Evolutionary conservation across 2,797 vertebrate genomes (phyloP).

Genomic region (Myotis daubentonii): DNA sequence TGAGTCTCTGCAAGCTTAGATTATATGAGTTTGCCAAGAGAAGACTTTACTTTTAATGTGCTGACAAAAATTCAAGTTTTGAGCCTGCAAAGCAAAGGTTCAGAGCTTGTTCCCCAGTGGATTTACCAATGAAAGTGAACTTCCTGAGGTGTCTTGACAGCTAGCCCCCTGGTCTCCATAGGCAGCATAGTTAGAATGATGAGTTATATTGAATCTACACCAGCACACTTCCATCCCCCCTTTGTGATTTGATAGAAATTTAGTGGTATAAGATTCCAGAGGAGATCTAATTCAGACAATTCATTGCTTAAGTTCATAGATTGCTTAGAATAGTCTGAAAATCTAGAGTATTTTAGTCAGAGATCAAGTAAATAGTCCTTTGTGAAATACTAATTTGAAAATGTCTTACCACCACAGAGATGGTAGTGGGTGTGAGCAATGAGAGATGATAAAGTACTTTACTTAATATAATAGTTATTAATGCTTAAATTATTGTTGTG

Average conservation of each 20-base stretch:
- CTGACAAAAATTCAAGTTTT: constrained; percentile 47
- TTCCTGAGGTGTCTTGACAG: constrained; percentile 33
- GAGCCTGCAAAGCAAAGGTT: constrained; percentile 41
- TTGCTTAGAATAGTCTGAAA: constrained; percentile 17
- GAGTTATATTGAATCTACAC: background rate
- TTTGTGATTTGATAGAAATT: background rate
- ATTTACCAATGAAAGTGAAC: constrained; percentile 17
- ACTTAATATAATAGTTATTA: background rate
- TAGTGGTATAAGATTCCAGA: background rate
- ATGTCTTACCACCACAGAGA: background rate
- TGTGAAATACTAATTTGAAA: constrained; percentile 40
- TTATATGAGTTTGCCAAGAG: background rate
- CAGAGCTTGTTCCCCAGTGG: background rate
- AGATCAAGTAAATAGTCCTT: background rate
- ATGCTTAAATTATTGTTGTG: constrained; percentile 38
- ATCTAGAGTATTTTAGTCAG: background rate
- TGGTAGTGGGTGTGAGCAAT: background rate
- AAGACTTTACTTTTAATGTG: constrained; percentile 26
- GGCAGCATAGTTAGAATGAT: background rate
- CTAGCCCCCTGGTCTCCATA: background rate
- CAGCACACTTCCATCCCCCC: background rate
- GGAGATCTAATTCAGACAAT: background rate
- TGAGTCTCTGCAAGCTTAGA: background rate
- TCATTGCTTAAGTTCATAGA: background rate
- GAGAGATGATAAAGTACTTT: background rate